Evolutionary conservation across 2,113 vertebrate genomes (phyloP).

Genomic region (Cinclus mexicanus): DNA sequence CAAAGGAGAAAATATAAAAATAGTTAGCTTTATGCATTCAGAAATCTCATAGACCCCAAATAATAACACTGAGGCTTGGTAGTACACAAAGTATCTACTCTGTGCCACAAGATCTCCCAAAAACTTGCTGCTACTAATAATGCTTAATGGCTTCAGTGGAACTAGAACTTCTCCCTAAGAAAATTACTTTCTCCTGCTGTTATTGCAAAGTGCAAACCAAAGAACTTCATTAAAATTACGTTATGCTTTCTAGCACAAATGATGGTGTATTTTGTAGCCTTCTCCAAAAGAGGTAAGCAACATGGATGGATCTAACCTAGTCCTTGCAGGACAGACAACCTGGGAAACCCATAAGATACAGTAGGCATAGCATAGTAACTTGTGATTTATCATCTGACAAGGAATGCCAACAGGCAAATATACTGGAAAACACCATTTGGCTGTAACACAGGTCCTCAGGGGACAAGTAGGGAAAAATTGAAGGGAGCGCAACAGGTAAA

Average conservation of each 20-base stretch:
- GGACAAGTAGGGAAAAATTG: background rate
- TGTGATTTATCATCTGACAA: background rate
- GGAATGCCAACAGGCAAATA: background rate
- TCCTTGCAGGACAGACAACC: background rate
- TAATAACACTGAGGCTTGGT: background rate
- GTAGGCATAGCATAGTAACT: background rate
- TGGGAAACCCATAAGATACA: background rate
- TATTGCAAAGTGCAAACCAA: background rate
- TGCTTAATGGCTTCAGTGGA: background rate
- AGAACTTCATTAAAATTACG: background rate
- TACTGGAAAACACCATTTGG: background rate
- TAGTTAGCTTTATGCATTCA: background rate
- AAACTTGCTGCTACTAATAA: background rate
- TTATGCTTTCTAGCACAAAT: background rate
- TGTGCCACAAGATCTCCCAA: background rate
- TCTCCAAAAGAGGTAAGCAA: background rate
- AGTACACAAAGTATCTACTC: background rate
- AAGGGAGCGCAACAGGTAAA: background rate
- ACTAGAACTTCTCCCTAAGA: background rate
- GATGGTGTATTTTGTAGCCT: background rate
- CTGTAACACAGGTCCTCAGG: background rate
- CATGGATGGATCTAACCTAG: background rate
- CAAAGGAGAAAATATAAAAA: background rate
- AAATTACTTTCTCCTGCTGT: background rate
- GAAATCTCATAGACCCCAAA: background rate